phyloP scores from a whole-genome alignment of 2,888 invertebrate species.

The Amphipoea oculea region DNA sequence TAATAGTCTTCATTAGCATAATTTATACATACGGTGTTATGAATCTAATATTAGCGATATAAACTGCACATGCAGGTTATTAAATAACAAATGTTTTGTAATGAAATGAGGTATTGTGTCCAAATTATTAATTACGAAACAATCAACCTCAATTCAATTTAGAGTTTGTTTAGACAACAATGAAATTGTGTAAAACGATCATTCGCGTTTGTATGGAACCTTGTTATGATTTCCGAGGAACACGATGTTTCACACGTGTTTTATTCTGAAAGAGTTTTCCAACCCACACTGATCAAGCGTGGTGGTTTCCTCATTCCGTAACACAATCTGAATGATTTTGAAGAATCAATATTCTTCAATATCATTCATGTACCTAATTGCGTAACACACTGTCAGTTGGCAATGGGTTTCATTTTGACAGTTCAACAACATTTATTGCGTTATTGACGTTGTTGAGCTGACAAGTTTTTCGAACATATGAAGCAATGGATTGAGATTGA shows the following conservation, averaged over 20 bases:
- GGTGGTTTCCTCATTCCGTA: background rate
- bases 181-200: slow-evolving; percentile 10
- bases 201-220: background rate
- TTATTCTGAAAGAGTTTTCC: slow-evolving; percentile 19
- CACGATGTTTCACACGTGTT: slow-evolving; percentile 15
- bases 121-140: slow-evolving; percentile 7
- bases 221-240: slow-evolving; percentile 15
- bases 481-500: no score
- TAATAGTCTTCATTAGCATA: slow-evolving; percentile 44
- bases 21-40: slow-evolving; percentile 28
- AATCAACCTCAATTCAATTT: background rate
- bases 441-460: no score
- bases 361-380: no score
- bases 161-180: slow-evolving; percentile 17
- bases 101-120: background rate
- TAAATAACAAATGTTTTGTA: slow-evolving; percentile 8
- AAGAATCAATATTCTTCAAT: no score
- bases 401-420: no score
- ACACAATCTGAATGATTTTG: no score
- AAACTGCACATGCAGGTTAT: background rate
- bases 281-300: background rate
- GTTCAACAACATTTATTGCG: no score
- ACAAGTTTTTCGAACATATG: no score
- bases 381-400: no score
- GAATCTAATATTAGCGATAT: slow-evolving; percentile 4